phyloP scores from a whole-genome alignment of 2,888 invertebrate genomes.

The Melieria picta region DNA sequence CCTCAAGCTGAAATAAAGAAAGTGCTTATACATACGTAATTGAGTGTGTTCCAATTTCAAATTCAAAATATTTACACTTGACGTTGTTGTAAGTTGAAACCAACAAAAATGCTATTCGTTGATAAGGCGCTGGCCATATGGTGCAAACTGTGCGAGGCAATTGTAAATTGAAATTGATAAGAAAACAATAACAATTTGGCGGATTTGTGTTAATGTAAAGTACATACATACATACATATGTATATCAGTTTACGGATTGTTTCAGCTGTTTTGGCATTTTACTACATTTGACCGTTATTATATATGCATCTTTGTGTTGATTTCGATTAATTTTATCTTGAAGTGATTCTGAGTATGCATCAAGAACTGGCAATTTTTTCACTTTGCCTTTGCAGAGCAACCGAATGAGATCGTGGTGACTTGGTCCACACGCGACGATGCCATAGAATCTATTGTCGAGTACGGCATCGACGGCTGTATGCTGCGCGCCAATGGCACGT shows the following conservation, averaged over 20 bases:
- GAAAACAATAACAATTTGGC: conserved; percentile 31
- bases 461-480: conserved; percentile 73
- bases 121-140: no score
- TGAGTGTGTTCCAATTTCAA: no score
- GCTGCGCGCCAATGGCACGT: conserved; percentile 69
- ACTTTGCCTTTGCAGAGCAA: conserved; percentile 67
- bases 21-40: no score
- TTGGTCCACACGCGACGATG: conserved; percentile 82
- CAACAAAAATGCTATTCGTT: no score
- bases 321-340: not conserved
- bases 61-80: no score
- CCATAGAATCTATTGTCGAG: conserved; percentile 75
- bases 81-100: no score
- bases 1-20: no score
- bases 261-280: no score
- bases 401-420: conserved; percentile 79
- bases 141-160: no score
- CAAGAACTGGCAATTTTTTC: no score
- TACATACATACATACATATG: not conserved
- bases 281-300: no score
- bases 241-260: not conserved
- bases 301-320: no score
- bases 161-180: conserved; percentile 15
- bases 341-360: conserved; percentile 6
- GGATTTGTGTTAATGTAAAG: not conserved